phyloP scores from a whole-genome alignment of 2,888 invertebrate genomes.

The Helleia helle region DNA sequence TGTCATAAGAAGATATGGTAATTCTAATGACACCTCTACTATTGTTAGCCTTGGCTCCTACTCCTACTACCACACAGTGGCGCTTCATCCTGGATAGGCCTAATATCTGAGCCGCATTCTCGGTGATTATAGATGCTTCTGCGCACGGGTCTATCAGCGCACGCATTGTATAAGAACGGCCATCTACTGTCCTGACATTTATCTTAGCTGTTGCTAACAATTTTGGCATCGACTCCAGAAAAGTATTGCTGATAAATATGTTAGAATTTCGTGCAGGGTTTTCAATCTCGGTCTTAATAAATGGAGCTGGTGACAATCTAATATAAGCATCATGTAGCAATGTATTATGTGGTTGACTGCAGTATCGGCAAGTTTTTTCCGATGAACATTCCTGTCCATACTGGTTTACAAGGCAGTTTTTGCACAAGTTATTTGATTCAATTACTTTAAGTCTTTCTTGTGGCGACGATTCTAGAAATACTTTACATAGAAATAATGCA shows the following conservation, averaged over 20 bases:
- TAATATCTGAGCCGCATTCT: not conserved
- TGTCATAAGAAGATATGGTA: slow-evolving; percentile 1
- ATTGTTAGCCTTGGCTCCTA: slow-evolving; percentile 5
- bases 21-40: slow-evolving; percentile 5
- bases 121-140: not conserved
- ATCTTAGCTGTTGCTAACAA: slow-evolving; percentile 5
- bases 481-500: slow-evolving; percentile 6
- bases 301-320: not conserved
- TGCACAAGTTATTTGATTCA: slow-evolving; percentile 12
- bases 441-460: not conserved
- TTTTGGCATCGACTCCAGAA: not conserved
- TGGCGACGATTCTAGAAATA: slow-evolving; percentile 8
- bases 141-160: slow-evolving; percentile 1
- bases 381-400: slow-evolving; percentile 17
- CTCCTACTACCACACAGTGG: not conserved
- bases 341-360: slow-evolving; percentile 13
- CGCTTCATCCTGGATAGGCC: not conserved
- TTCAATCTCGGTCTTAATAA: not conserved
- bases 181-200: not conserved
- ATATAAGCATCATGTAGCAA: slow-evolving; percentile 15
- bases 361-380: slow-evolving; percentile 12
- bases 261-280: not conserved
- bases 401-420: slow-evolving; percentile 19
- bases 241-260: too few species aligned
- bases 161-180: not conserved